These are phyloP conservation scores for Myiagra hebetior DNA, from an alignment of 2,113 vertebrate genomes.

Conservation along the genomic window DNA sequence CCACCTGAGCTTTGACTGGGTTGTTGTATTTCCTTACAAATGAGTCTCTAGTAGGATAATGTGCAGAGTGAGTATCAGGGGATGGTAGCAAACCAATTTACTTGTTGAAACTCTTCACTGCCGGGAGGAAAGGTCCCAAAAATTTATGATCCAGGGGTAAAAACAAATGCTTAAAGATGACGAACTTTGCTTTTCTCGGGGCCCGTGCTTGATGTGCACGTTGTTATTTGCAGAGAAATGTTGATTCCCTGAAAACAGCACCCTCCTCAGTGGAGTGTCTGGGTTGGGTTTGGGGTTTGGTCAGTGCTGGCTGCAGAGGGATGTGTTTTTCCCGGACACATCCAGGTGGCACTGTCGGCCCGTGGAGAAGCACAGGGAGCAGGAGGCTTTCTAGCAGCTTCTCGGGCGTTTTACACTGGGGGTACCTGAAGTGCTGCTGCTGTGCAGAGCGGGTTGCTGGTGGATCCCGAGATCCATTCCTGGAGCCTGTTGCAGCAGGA, in stretches of 20 bases:
- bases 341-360: slow-evolving; percentile 49
- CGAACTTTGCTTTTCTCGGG: not conserved
- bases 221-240: not conserved
- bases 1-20: not conserved
- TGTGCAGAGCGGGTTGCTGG: not conserved
- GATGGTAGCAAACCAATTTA: not conserved
- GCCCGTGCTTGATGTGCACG: not conserved
- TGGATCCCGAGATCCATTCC: not conserved
- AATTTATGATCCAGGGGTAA: not conserved
- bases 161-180: not conserved
- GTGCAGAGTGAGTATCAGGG: not conserved
- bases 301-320: fast-evolving
- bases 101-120: not conserved
- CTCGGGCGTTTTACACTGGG: not conserved
- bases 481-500: not conserved
- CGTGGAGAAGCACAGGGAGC: not conserved
- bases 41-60: not conserved
- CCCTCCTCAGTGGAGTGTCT: not conserved
- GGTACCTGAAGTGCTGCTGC: not conserved
- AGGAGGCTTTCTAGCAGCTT: slow-evolving; percentile 22
- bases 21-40: not conserved
- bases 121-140: not conserved
- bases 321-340: not conserved
- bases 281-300: not conserved
- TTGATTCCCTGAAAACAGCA: fast-evolving